A percentile compares a stretch with the other conserved stretches of the same genome.
Evolutionary conservation across 2,888 invertebrate species (phyloP).

Genomic region (Craniophora ligustri): DNA sequence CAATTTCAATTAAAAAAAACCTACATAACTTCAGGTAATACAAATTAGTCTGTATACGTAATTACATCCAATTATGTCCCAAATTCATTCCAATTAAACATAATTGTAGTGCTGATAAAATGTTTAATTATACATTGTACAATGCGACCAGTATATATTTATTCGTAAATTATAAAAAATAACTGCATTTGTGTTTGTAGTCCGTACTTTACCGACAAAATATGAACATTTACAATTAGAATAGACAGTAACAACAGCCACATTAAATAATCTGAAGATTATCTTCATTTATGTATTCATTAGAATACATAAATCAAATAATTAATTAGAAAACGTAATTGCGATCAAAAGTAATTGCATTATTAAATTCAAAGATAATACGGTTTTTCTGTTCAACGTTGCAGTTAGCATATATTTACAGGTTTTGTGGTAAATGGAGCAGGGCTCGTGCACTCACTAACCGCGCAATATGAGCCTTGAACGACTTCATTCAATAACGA

Average conservation of each 20-base stretch:
- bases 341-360: too few species aligned
- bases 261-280: too few species aligned
- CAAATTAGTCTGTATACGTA: conserved; percentile 11
- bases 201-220: too few species aligned
- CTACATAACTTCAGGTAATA: neutral
- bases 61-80: conserved; percentile 25
- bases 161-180: neutral
- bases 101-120: too few species aligned
- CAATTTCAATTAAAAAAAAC: too few species aligned
- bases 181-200: too few species aligned
- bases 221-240: too few species aligned
- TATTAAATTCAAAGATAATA: conserved; percentile 5
- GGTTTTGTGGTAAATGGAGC: conserved; percentile 61
- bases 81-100: conserved; percentile 29
- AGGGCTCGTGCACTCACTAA: conserved; percentile 52
- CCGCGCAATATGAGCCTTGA: conserved; percentile 68
- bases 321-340: too few species aligned
- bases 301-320: too few species aligned
- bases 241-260: too few species aligned
- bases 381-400: conserved; percentile 8
- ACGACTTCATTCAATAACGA: conserved; percentile 61
- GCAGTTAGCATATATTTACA: conserved; percentile 26
- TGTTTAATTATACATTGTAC: too few species aligned
- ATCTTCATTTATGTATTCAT: too few species aligned
- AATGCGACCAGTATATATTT: neutral